Evolutionary conservation across 2,888 invertebrate genomes (phyloP).

Genomic region (Conops quadrifasciatus): DNA sequence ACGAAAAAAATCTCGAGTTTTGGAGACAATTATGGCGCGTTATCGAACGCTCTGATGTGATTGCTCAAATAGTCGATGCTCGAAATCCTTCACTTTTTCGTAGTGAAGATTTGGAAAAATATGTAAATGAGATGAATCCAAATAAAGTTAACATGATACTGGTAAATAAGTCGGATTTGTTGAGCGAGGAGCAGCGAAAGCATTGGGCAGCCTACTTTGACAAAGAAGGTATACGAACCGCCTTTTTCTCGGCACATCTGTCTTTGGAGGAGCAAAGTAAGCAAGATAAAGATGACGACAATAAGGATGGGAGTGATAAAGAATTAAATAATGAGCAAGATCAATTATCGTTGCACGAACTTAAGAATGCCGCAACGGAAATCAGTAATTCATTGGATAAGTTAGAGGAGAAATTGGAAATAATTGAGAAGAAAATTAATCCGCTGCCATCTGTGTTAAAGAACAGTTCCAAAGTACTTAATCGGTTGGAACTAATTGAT

Average conservation of each 20-base stretch:
- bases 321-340: not conserved
- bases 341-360: slow-evolving; percentile 56
- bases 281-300: slow-evolving; percentile 41
- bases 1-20: slow-evolving; percentile 96
- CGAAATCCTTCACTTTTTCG: slow-evolving; percentile 94
- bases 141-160: slow-evolving; percentile 83
- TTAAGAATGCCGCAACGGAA: slow-evolving; percentile 68
- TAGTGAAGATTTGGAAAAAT: slow-evolving; percentile 89
- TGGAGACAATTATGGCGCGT: slow-evolving; percentile 99
- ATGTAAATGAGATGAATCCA: slow-evolving; percentile 79
- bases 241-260: slow-evolving; percentile 90
- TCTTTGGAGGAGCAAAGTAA: slow-evolving; percentile 67
- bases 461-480: slow-evolving; percentile 65
- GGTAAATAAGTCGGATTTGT: slow-evolving; percentile 94
- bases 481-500: slow-evolving; percentile 75
- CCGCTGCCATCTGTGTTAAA: slow-evolving; percentile 49
- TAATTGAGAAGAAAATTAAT: slow-evolving; percentile 68
- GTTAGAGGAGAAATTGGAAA: slow-evolving; percentile 69
- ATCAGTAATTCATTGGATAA: slow-evolving; percentile 68
- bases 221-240: slow-evolving; percentile 74
- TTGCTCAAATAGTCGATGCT: slow-evolving; percentile 95
- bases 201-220: slow-evolving; percentile 89
- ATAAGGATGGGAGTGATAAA: not conserved
- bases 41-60: slow-evolving; percentile 92
- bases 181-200: slow-evolving; percentile 80